Evolutionary conservation across 2,888 invertebrate genomes (phyloP).

Genomic region (Trypoxylon attenuatum): DNA sequence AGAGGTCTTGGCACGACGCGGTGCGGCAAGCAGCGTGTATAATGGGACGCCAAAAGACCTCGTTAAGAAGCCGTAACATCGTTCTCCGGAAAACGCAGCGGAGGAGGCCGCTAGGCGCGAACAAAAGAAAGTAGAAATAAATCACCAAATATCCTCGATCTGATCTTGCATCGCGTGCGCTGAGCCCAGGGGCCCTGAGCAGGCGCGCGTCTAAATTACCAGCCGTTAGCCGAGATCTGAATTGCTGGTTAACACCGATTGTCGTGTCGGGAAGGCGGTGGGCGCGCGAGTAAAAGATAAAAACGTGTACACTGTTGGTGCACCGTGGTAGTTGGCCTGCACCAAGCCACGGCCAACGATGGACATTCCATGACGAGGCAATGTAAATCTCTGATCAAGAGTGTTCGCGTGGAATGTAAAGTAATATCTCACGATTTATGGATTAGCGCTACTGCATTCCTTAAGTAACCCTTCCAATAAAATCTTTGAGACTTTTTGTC

Average conservation of each 20-base stretch:
- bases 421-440: background rate
- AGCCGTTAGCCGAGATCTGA: slow-evolving; percentile 58
- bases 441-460: background rate
- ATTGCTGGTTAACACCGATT: slow-evolving; percentile 63
- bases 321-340: slow-evolving; percentile 48
- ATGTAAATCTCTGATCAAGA: background rate
- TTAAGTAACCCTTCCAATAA: too few species aligned
- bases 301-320: slow-evolving; percentile 43
- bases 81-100: background rate
- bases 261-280: slow-evolving; percentile 53
- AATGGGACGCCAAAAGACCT: slow-evolving; percentile 1
- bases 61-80: slow-evolving; percentile 2
- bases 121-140: slow-evolving; percentile 28
- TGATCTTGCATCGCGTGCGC: slow-evolving; percentile 44
- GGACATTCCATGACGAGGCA: slow-evolving; percentile 8
- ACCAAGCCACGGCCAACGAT: slow-evolving; percentile 20
- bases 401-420: background rate
- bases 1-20: slow-evolving; percentile 28
- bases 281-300: slow-evolving; percentile 37
- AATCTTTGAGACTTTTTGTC: too few species aligned
- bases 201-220: slow-evolving; percentile 45
- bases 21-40: slow-evolving; percentile 10
- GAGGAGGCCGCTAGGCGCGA: background rate
- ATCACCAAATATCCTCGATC: slow-evolving; percentile 52
- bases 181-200: too few species aligned